Evolutionary conservation across 2,888 invertebrate genomes (phyloP), one percentile per base, ranked within the genome.

Genomic region (Cheilosia vernalis): DNA sequence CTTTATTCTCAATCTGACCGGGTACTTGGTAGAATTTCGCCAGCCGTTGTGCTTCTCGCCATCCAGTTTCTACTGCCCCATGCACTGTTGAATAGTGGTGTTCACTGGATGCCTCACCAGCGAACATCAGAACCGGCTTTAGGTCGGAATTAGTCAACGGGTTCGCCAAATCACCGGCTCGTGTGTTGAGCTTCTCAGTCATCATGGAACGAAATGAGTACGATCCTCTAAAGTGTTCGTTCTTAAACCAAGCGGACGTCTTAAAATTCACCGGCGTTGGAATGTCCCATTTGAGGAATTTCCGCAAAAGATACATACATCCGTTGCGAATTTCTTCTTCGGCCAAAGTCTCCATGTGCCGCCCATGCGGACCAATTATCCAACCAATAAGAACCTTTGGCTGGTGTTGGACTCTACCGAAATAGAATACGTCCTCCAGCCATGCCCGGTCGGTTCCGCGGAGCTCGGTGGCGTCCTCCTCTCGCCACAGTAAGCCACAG

Each of bases 61-160:
- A 94, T 0, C 96, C 96, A 4, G 94, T 93, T 89, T 95, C 96
- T 0, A 96, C 91, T 0, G 96, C 96, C 0, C 96, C 96, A 89
- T 96, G 96, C 0, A 95, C 95, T 0, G 95, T 94, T 1, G 94
- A 94, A 89, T 94, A 95, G 88, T 93, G 94, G 88, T 94, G 94
- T 70, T 94, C 93, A 9, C 95, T 94, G 0, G 95, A 94, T 0
- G 95, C 95, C 90, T 95, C 95, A 0, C 95, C 95, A 4, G 94
- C 95, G 88, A 95, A 95, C 79, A 94, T 93, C 2, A 95, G 92
- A 0, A 94, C 92, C 66, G 95, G 93, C 76, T 92, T 93, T 13
- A 72, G 66, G 2, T 66, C 17, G 9, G 72, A 64, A 82, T 91
- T 89, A 0, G 87, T 89, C 13, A 91, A 53, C 0, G 91, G 91